phyloP scores from a whole-genome alignment of 2,113 vertebrate species.

The Edolisoma coerulescens region DNA sequence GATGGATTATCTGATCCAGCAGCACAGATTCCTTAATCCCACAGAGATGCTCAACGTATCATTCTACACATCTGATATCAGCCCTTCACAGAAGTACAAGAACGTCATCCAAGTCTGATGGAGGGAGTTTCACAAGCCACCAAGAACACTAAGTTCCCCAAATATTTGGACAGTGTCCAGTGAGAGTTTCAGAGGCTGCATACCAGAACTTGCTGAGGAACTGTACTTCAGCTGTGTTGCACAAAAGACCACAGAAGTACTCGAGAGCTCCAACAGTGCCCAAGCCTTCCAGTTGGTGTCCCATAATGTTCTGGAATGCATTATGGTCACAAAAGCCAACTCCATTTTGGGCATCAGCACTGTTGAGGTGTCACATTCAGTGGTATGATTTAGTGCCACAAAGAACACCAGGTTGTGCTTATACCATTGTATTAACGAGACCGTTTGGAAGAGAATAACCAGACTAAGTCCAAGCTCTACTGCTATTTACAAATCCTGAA shows the following conservation, averaged over 20 bases:
- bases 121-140: background rate
- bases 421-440: rapidly evolving
- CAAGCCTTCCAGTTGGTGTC: background rate
- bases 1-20: background rate
- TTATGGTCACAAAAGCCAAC: background rate
- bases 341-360: background rate
- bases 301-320: background rate
- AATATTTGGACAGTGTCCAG: background rate
- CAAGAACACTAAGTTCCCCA: background rate
- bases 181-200: background rate
- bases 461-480: background rate
- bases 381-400: background rate
- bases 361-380: background rate
- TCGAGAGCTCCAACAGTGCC: background rate
- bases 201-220: background rate
- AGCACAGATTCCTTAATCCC: background rate
- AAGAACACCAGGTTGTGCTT: background rate
- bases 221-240: background rate
- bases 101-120: background rate
- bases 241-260: background rate
- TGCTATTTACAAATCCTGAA: background rate
- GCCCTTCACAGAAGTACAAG: background rate
- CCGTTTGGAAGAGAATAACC: background rate
- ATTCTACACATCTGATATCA: background rate
- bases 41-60: background rate